Base-by-base conservation (phyloP, 1,140 invertebrate species). In the Kradibia gibbosae region DNA sequence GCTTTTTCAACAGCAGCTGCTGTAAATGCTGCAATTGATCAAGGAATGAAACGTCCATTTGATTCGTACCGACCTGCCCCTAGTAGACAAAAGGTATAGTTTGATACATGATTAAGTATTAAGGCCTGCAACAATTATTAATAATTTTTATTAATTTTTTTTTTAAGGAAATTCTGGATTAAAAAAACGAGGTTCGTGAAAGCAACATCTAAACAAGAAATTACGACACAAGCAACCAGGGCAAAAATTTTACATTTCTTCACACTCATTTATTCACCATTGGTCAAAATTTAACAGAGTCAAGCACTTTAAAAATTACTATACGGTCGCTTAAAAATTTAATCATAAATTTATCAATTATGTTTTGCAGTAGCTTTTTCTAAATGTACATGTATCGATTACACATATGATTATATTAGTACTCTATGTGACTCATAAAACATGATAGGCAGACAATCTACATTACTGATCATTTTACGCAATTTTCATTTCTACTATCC, bases 21-120 rank as follows among this genome's bases (percentile, higher is more conserved):
- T 94, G 92, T 75, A 94, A 88, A 86, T 93, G 93, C 87, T 94
- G 93, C 71, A 94, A 85, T 84, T 94, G 93, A 83, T 92, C 91
- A 25, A 94, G 86, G 34, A 93, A 87, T 72, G 88, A 85, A 75
- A 87, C 85, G 77, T 91, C 90, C 31, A 91, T 86, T 81, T 90
- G 89, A 86, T 87, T 87, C 20, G 86, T 77, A 73, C 88, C 88
- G 36, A 88, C 85, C 53, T 91, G 90, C 42, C 86, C 87, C 90
- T 90, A 70, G 70, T 82, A 82, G 81, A 82, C 70, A 82, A 82
- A 82, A 82, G 80, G 73, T 76, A 77, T 57, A 71, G 31, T 79
- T 76, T 77, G 31, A 74, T 50, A 34, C 25, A 74, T 80, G 71
- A 65, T 80, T 73, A 78, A 48, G 25, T 50, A 67, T 67, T 67